These are phyloP conservation scores for Gryllus longicercus DNA, from an alignment of 2,888 invertebrate species.

Conservation along the genomic window DNA sequence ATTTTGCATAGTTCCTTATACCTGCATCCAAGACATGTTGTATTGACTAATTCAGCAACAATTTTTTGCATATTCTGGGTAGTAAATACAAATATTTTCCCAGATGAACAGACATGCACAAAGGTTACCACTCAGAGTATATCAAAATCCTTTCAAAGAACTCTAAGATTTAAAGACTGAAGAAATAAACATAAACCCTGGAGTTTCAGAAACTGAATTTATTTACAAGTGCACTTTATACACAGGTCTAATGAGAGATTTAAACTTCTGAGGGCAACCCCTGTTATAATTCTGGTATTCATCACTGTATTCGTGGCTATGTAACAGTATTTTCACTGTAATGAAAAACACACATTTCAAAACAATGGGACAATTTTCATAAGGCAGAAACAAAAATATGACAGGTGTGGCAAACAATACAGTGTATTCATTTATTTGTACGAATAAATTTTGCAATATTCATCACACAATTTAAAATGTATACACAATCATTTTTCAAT, in stretches of 20 bases:
- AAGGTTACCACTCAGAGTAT: neutral
- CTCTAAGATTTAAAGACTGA: neutral
- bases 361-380: neutral
- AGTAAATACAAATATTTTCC: too few species aligned
- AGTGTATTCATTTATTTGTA: neutral
- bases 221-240: conserved; percentile 17
- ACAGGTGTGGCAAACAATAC: neutral
- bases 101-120: neutral
- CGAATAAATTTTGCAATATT: neutral
- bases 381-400: neutral
- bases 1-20: too few species aligned
- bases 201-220: neutral
- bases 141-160: neutral
- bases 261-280: neutral
- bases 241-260: neutral
- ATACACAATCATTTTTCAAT: too few species aligned
- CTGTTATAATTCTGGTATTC: neutral
- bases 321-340: conserved; percentile 17
- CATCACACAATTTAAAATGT: too few species aligned
- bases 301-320: conserved; percentile 17
- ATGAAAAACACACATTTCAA: conserved; percentile 11
- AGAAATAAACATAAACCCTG: neutral
- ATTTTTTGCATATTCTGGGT: too few species aligned
- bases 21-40: too few species aligned
- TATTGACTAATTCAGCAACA: too few species aligned